phyloP scores from a whole-genome alignment of 35 echinoderm and acorn worm species.

The Lytechinus pictus region DNA sequence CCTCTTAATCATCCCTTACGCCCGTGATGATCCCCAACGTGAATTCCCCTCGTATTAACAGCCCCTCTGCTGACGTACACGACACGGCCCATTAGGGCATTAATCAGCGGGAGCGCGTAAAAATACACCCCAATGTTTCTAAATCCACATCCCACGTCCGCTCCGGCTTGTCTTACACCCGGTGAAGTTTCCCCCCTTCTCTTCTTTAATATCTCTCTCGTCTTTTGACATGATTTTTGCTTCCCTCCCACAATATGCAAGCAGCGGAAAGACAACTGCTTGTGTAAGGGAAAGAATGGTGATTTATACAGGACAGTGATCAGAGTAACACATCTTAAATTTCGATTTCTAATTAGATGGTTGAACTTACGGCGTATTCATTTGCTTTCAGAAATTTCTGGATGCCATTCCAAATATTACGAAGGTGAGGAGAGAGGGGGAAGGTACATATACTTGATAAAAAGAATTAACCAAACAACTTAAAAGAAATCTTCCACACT shows the following conservation, averaged over 20 bases:
- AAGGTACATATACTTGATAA: too few relatives aligned
- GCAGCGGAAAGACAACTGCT: constrained; percentile 8
- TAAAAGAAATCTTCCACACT: too few relatives aligned
- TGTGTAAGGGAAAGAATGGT: background rate
- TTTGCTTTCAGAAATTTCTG: too few relatives aligned
- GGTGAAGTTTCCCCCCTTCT: background rate
- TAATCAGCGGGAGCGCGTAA: constrained; percentile 23
- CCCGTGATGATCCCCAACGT: background rate
- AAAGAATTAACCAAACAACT: too few relatives aligned
- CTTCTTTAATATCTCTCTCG: background rate
- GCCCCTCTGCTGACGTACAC: constrained; percentile 22
- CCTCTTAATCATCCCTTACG: background rate
- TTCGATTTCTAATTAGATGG: too few relatives aligned
- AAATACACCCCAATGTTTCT: constrained; percentile 15
- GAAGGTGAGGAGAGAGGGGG: too few relatives aligned
- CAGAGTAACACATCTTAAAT: too few relatives aligned
- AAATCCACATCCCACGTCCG: constrained; percentile 8
- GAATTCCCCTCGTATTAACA: background rate
- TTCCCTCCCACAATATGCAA: background rate
- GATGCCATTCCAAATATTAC: too few relatives aligned
- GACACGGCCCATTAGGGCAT: constrained; percentile 31
- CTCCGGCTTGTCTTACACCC: constrained; percentile 12
- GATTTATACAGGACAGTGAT: too few relatives aligned
- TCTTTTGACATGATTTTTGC: background rate
- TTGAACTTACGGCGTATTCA: too few relatives aligned